Evolutionary conservation across 2,113 vertebrate species (phyloP).

Genomic region (Sebastes fasciatus): DNA sequence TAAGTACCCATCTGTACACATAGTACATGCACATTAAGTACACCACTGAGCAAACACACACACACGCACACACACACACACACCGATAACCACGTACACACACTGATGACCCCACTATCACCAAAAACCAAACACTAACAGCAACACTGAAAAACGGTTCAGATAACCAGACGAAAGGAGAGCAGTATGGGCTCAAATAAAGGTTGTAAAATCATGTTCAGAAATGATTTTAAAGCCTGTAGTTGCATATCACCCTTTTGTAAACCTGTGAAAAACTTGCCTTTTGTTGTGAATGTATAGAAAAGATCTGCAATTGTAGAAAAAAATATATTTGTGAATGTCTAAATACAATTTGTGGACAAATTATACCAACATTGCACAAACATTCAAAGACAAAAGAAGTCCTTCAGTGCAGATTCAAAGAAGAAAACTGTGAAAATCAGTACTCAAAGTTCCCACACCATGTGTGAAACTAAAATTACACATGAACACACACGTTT

Average conservation of each 20-base stretch:
- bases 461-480: background rate
- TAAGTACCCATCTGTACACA: slow-evolving; percentile 45
- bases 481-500: background rate
- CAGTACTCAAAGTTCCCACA: background rate
- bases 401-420: background rate
- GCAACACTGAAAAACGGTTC: slow-evolving; percentile 48
- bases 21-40: slow-evolving; percentile 58
- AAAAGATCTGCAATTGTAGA: background rate
- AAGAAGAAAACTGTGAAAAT: background rate
- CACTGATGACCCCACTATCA: slow-evolving; percentile 37
- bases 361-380: background rate
- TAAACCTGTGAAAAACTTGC: slow-evolving; percentile 16
- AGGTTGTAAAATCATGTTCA: slow-evolving; percentile 29
- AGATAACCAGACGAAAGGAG: slow-evolving; percentile 62
- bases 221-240: slow-evolving; percentile 1
- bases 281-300: slow-evolving; percentile 22
- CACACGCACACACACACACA: slow-evolving; percentile 15
- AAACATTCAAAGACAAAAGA: background rate
- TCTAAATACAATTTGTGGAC: background rate
- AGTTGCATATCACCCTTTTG: background rate
- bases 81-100: slow-evolving; percentile 36
- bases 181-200: slow-evolving; percentile 38
- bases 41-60: slow-evolving; percentile 56
- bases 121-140: slow-evolving; percentile 50
- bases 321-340: background rate